Percentiles rank a stretch among this genome's conserved stretches.
These are phyloP conservation scores for Dinothrombium tinctorium DNA, from an alignment of 1,140 invertebrate genomes.

Conservation along the genomic window DNA sequence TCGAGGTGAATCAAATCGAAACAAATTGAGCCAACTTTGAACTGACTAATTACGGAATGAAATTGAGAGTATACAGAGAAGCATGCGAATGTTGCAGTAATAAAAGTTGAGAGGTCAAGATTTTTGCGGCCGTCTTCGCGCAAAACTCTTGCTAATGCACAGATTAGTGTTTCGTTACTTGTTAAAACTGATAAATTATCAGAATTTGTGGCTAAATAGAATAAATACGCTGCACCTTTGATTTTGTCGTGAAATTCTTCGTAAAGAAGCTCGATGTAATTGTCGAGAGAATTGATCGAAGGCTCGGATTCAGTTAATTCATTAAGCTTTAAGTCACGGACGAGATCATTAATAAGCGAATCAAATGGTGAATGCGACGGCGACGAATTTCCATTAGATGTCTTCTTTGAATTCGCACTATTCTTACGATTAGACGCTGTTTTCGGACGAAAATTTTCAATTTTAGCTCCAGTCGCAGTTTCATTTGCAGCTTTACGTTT, in stretches of 20 bases:
- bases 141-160: conserved; percentile 74
- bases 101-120: conserved; percentile 83
- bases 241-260: conserved; percentile 83
- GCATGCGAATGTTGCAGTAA: conserved; percentile 89
- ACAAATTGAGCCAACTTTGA: conserved; percentile 61
- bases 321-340: conserved; percentile 16
- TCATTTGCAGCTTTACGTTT: conserved; percentile 27
- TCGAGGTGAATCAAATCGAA: conserved; percentile 92
- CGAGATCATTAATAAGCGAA: background rate
- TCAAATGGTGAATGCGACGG: background rate
- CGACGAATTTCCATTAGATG: background rate
- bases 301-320: conserved; percentile 16
- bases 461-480: background rate
- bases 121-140: conserved; percentile 92
- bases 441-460: conserved; percentile 3
- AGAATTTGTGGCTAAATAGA: conserved; percentile 67
- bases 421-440: background rate
- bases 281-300: conserved; percentile 39
- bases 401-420: conserved; percentile 2
- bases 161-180: conserved; percentile 82
- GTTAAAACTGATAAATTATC: conserved; percentile 81
- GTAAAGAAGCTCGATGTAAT: conserved; percentile 86
- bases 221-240: conserved; percentile 65
- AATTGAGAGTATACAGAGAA: conserved; percentile 92
- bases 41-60: conserved; percentile 59